These are phyloP conservation scores for Tympanoctomys barrerae DNA, from an alignment of 2,797 vertebrate species.

Conservation along the genomic window DNA sequence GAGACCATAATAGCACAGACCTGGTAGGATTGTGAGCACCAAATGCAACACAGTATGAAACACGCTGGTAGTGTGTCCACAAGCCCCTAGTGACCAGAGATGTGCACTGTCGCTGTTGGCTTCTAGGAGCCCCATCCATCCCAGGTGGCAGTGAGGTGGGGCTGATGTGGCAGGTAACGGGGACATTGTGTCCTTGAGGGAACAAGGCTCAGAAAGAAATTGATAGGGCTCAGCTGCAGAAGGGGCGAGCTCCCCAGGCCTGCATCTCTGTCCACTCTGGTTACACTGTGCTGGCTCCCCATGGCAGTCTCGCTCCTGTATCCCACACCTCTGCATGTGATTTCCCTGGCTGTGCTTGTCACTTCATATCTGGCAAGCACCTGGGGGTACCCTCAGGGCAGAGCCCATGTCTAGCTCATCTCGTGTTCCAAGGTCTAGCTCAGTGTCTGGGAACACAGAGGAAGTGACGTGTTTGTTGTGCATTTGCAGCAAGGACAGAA, in stretches of 20 bases:
- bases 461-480: background rate
- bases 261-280: accelerated
- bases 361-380: too few relatives aligned
- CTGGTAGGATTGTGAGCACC: accelerated
- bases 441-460: accelerated
- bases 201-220: background rate
- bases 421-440: background rate
- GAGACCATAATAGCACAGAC: background rate
- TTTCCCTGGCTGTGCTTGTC: background rate
- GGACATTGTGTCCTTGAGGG: background rate
- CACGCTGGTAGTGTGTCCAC: background rate
- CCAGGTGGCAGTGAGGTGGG: background rate
- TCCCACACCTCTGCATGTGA: background rate
- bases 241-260: accelerated
- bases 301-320: background rate
- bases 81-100: background rate
- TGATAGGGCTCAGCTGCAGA: background rate
- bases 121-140: background rate
- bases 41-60: accelerated
- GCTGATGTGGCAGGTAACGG: too few relatives aligned
- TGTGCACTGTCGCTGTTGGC: background rate
- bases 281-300: background rate
- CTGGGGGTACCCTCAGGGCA: background rate
- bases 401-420: background rate
- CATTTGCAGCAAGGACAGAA: background rate